A percentile compares a stretch with the other conserved stretches of the same genome.
These are phyloP conservation scores for Coptodon bakossiorum DNA, from an alignment of 2,113 vertebrate genomes.

Conservation along the genomic window DNA sequence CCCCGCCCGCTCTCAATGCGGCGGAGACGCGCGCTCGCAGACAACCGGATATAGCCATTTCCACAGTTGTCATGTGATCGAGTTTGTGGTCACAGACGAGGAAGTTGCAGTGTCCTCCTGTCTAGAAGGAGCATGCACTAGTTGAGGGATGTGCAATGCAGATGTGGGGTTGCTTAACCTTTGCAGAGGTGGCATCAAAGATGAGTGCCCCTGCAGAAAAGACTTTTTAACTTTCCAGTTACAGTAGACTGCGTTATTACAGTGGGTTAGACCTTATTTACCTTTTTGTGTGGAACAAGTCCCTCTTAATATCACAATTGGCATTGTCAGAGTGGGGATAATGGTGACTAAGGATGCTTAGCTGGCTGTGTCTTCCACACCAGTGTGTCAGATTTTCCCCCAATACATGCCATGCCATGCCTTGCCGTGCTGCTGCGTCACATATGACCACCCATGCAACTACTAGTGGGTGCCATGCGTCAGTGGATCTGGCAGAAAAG, in stretches of 20 bases:
- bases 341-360: background rate
- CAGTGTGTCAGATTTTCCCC: background rate
- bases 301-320: background rate
- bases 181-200: background rate
- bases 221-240: background rate
- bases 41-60: slow-evolving; percentile 61
- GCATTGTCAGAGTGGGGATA: background rate
- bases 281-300: background rate
- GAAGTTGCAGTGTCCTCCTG: slow-evolving; percentile 49
- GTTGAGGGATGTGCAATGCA: background rate
- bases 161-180: background rate
- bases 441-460: slow-evolving; percentile 23
- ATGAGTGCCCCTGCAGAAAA: background rate
- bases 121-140: slow-evolving; percentile 17
- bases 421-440: slow-evolving; percentile 5
- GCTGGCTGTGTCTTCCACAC: background rate
- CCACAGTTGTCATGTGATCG: slow-evolving; percentile 58
- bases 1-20: background rate
- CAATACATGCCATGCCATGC: background rate
- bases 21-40: background rate
- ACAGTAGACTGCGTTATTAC: background rate
- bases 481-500: slow-evolving; percentile 35
- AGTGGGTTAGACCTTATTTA: background rate
- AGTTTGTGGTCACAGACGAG: slow-evolving; percentile 44
- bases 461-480: slow-evolving; percentile 34